These are phyloP conservation scores for Melanotaenia boesemani DNA, from an alignment of 2,797 vertebrate species.

Conservation along the genomic window DNA sequence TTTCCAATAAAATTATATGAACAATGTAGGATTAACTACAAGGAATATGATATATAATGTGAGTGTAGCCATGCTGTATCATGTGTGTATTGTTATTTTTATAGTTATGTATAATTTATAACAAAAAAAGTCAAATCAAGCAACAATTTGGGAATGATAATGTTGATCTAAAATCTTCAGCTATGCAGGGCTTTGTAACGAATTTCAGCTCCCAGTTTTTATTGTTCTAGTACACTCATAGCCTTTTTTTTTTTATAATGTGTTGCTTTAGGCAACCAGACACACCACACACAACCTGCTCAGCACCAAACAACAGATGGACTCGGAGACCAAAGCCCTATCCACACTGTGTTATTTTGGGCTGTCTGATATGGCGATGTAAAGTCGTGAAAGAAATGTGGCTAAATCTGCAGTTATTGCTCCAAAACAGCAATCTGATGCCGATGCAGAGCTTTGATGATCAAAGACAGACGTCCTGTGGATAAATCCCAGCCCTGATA, in stretches of 20 bases:
- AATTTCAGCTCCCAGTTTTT: background rate
- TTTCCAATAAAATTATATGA: constrained; percentile 4
- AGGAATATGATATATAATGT: background rate
- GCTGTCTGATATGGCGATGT: background rate
- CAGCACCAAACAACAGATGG: constrained; percentile 9
- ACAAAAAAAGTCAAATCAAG: background rate
- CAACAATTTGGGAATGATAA: background rate
- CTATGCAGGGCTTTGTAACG: background rate
- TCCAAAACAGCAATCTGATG: background rate
- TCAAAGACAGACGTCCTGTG: constrained; percentile 4
- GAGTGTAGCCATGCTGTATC: background rate
- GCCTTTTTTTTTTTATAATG: background rate
- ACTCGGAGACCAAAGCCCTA: background rate
- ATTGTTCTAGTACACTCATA: background rate
- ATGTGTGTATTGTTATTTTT: background rate
- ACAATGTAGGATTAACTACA: constrained; percentile 25
- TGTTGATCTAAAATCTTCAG: background rate
- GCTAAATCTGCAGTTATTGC: background rate
- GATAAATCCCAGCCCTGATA: background rate
- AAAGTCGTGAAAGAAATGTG: background rate
- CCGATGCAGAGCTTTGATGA: background rate
- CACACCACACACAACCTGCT: constrained; percentile 3
- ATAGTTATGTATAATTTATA: background rate
- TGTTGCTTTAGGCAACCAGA: background rate
- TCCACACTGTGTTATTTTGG: constrained; percentile 2